Percentiles rank a stretch among this genome's conserved stretches.
Conservation (phyloP, 2,888 invertebrate species). For the Bombyx huttoni region DNA sequence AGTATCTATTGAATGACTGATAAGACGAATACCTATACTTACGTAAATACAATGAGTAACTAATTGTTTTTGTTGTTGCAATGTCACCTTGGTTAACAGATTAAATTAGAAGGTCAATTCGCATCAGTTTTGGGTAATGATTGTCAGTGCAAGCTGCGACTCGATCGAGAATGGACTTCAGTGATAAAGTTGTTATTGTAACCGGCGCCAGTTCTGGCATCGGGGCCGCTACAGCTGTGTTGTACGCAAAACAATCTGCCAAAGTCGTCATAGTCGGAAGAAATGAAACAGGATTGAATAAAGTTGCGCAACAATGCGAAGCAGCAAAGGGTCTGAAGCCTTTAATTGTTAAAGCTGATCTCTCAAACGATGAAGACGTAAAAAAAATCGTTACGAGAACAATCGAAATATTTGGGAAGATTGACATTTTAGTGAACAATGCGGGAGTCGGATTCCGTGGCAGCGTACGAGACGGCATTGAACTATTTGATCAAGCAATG, state of each 20-base stretch:
- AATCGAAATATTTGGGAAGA: slow-evolving; percentile 75
- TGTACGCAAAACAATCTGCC: slow-evolving; percentile 78
- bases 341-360: slow-evolving; percentile 74
- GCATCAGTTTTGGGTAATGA: background rate
- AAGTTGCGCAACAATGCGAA: slow-evolving; percentile 74
- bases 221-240: slow-evolving; percentile 77
- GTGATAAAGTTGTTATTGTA: slow-evolving; percentile 73
- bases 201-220: slow-evolving; percentile 84
- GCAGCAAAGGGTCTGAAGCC: slow-evolving; percentile 52
- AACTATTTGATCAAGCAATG: slow-evolving; percentile 87
- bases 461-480: slow-evolving; percentile 84
- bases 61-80: background rate
- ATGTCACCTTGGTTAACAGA: background rate
- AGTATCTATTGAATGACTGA: no score
- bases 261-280: slow-evolving; percentile 77
- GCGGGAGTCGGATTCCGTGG: slow-evolving; percentile 86
- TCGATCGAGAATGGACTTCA: slow-evolving; percentile 61
- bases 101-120: background rate
- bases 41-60: no score
- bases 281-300: slow-evolving; percentile 76
- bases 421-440: slow-evolving; percentile 87
- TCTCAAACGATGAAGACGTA: slow-evolving; percentile 77
- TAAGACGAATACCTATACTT: no score
- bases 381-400: slow-evolving; percentile 77
- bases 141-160: slow-evolving; percentile 1